Evolutionary conservation across 2,888 invertebrate genomes (phyloP), one percentile per base, ranked within the genome.

Genomic region (Spisula solida): DNA sequence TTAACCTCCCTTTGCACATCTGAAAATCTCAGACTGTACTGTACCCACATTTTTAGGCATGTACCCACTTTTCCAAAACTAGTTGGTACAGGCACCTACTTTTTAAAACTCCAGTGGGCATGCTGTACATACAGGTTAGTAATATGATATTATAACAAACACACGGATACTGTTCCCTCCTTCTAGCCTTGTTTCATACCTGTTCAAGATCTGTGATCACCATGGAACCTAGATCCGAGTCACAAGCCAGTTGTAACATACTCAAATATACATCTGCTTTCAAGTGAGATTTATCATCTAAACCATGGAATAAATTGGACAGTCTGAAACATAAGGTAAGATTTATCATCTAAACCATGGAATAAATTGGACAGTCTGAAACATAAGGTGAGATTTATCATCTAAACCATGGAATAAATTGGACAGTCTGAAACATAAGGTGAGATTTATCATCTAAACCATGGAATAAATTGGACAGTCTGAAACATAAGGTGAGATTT

Each of bases 221-320:
- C 91, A 98, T 98, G 90, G 97, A 97, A 0, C 99, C 98, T 94
- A 98, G 98, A 89, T 99, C 98, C 47, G 98, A 98, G 93, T 98
- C 98, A 75, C 98, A 98, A 0, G 99, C 98, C 87, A 99, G 98
- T 97, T 98, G 98, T 34, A 99, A 98, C 94, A 99, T 97, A 95
- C 98, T 98, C 96, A 98, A 98, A 97, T 99, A 99, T 20, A 99
- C 98, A 96, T 98, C 98, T 97, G 99, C 99, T 75, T 99, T 97
- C 96, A 98, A 97, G 0, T 98, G 98, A 0, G 98, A 98, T 93
- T 98, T 97, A 91, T 98, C 98, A 94, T 98, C 98, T 93, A 99
- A 97, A 81, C 99, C 99, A 97, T 99, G 98, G 96, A 99, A 99
- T 85, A 99, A 97, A 89, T 99, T 97, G 98, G 98, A 98, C 92